Conservation (phyloP, 2,888 invertebrate species). For the Platycnemis pennipes region DNA sequence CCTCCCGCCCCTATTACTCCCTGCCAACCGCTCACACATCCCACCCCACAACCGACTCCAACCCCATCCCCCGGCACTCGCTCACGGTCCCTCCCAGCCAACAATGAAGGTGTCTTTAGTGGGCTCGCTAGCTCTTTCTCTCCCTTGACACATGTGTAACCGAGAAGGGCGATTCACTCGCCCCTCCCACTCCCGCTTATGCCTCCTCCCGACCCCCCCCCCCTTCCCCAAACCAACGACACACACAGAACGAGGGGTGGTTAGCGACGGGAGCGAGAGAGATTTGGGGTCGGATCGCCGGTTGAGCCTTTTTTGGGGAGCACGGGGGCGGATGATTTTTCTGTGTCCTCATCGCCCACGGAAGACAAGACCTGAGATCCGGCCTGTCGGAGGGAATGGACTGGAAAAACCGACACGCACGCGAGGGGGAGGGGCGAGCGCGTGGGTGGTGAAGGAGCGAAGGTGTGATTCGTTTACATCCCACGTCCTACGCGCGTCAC, state of each 20-base stretch:
- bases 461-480: not conserved
- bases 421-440: not conserved
- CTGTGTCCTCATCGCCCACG: not conserved
- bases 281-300: not conserved
- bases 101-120: constrained; percentile 67
- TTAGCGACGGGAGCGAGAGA: not conserved
- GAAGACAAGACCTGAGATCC: constrained; percentile 44
- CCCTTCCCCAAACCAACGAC: not conserved
- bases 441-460: not conserved
- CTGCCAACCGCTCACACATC: not conserved
- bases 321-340: not conserved
- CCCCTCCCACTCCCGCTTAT: not conserved
- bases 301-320: not conserved
- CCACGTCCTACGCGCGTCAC: no score
- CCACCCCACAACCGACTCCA: not conserved
- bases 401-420: not conserved
- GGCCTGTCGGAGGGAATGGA: not conserved
- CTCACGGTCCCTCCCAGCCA: not conserved
- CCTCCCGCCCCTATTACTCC: constrained; percentile 21
- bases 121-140: constrained; percentile 31
- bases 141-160: constrained; percentile 55
- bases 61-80: not conserved
- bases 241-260: not conserved
- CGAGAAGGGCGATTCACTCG: constrained; percentile 30
- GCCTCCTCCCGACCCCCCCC: not conserved